Evolutionary conservation across 1,140 invertebrate genomes (phyloP).

Genomic region (Agrypnia vestita): DNA sequence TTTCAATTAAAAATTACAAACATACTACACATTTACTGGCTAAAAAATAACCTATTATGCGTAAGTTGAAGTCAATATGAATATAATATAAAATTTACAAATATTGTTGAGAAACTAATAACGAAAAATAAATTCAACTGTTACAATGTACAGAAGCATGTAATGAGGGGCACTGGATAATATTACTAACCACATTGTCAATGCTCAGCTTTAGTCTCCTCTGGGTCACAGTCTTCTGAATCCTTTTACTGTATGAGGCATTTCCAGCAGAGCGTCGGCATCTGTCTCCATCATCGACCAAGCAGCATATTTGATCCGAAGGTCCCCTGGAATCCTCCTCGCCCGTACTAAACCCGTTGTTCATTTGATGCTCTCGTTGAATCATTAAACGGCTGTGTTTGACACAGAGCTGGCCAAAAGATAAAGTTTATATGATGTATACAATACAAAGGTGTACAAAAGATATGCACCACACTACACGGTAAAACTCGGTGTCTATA

Average conservation of each 20-base stretch:
- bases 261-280: slow-evolving; percentile 93
- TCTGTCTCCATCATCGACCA: slow-evolving; percentile 90
- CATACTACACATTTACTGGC: too few species aligned
- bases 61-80: too few species aligned
- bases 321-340: slow-evolving; percentile 90
- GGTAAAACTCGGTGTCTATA: not conserved
- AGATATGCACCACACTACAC: not conserved
- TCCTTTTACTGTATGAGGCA: slow-evolving; percentile 96
- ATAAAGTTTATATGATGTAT: not conserved
- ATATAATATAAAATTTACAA: too few species aligned
- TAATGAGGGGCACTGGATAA: not conserved
- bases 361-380: slow-evolving; percentile 74
- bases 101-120: too few species aligned
- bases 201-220: slow-evolving; percentile 91
- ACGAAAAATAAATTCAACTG: too few species aligned
- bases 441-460: not conserved
- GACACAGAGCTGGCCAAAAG: slow-evolving; percentile 20
- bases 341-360: slow-evolving; percentile 89
- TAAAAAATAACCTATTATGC: too few species aligned
- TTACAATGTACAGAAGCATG: too few species aligned
- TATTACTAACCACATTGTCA: slow-evolving; percentile 81
- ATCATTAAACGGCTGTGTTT: slow-evolving; percentile 65
- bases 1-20: too few species aligned
- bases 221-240: slow-evolving; percentile 96
- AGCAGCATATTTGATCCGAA: slow-evolving; percentile 93